A percentile compares a stretch with the other conserved stretches of the same genome.
Conservation (phyloP, 2,888 invertebrate species). For the Calameuta filiformis region DNA sequence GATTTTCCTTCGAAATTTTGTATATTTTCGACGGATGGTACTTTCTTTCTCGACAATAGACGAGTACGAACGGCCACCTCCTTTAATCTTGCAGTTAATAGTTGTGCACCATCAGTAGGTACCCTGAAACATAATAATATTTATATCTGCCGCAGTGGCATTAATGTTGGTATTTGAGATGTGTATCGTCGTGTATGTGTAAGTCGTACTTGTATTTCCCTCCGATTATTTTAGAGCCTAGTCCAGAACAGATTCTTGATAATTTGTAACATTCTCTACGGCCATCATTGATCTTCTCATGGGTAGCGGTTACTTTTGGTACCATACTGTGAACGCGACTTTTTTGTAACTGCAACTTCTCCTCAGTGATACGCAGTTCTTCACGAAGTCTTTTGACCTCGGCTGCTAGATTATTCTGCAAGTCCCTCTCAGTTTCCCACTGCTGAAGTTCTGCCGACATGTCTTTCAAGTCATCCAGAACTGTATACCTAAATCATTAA, state of each 20-base stretch:
- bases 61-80: conserved; percentile 57
- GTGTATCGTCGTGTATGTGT: neutral
- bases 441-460: conserved; percentile 56
- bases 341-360: conserved; percentile 50
- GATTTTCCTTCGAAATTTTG: neutral
- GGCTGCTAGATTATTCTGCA: conserved; percentile 44
- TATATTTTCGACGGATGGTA: conserved; percentile 21
- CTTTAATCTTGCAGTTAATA: conserved; percentile 53
- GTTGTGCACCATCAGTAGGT: conserved; percentile 54
- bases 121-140: conserved; percentile 47
- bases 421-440: conserved; percentile 56
- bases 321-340: conserved; percentile 49
- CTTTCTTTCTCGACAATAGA: conserved; percentile 49
- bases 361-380: conserved; percentile 52
- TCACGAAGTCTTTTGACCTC: conserved; percentile 55
- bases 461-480: conserved; percentile 58
- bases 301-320: conserved; percentile 47
- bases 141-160: conserved; percentile 5
- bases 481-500: conserved; percentile 45
- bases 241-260: conserved; percentile 52
- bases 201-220: conserved; percentile 56
- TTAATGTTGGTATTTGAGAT: neutral
- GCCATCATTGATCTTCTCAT: conserved; percentile 52
- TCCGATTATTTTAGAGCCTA: conserved; percentile 54
- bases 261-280: conserved; percentile 56